Conservation (phyloP, 2,113 vertebrate species). For the Callorhinus ursinus region DNA sequence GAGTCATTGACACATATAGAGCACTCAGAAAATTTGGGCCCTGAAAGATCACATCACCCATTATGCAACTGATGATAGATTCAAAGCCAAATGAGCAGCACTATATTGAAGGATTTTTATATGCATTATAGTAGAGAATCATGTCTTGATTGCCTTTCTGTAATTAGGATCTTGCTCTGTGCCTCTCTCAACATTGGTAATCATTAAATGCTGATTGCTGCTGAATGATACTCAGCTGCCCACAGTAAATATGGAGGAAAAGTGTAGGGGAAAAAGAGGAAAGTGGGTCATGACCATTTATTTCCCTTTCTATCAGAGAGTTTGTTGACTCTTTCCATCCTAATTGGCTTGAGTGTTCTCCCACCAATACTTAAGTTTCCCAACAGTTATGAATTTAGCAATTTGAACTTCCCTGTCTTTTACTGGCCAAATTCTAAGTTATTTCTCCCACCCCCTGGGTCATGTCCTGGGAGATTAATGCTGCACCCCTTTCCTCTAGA, state of each 20-base stretch:
- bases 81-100: neutral
- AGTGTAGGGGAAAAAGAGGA: too few relatives aligned
- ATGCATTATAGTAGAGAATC: neutral
- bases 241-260: neutral
- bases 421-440: neutral
- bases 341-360: neutral
- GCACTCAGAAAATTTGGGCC: neutral
- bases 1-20: neutral
- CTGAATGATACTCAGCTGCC: neutral
- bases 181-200: neutral
- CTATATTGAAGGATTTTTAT: neutral
- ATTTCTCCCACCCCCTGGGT: neutral
- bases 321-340: neutral
- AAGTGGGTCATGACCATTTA: neutral
- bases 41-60: neutral
- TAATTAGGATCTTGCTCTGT: neutral
- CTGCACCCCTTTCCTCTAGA: neutral
- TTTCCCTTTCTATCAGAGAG: neutral
- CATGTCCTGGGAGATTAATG: neutral
- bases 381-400: neutral
- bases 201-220: neutral
- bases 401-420: neutral
- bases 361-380: neutral
- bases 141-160: neutral
- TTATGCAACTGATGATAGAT: neutral